Base-by-base conservation (phyloP, 2,113 vertebrate species). In the Passer montanus region DNA sequence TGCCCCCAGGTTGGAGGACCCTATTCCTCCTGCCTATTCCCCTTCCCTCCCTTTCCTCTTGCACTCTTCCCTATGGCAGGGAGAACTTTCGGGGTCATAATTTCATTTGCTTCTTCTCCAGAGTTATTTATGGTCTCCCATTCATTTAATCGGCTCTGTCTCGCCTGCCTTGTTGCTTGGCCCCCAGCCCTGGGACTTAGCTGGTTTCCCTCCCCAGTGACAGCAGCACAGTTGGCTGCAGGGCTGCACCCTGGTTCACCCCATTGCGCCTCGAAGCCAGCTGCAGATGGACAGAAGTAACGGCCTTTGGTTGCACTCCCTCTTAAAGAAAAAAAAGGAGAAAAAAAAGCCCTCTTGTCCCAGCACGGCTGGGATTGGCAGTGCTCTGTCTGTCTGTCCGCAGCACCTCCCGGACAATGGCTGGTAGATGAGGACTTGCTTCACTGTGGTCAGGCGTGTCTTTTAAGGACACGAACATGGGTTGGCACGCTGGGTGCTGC, bases 381-480 rank as follows among this genome's bases (percentile, higher is more conserved):
- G 68, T 7, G 30, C 20, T 83, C 72, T 10, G 18, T 58, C 64
- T 75, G 68, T 69, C 90, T 79, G 85, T 79, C 79, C 0, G 0
- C 59, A 83, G 83, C 72, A 76, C 68, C 68, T 85, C 90, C 72
- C 0, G 1, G 46, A 46, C 13, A 0, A 63, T 72, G 62, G 60
- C 68, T 91, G 81, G 33, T 87, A 66, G 66, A 39, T 90, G 82
- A 82, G 41, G 49, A 6, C 41, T 90, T 66, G 47, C 70, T 93
- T 84, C 55, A 24, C 88, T 90, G 63, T 67, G 77, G 53, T 83
- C 69, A 56, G 73, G 82, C 17, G 0, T 86, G 92, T 91, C 90
- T 92, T 94, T 90, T 95, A 88, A 95, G 94, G 96, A 92, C 90
- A 93, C 86, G 90, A 84, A 66, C 63, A 9, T 49, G 90, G 92